Conservation (phyloP, 2,888 invertebrate genomes). For the Calephelis perditalis region DNA sequence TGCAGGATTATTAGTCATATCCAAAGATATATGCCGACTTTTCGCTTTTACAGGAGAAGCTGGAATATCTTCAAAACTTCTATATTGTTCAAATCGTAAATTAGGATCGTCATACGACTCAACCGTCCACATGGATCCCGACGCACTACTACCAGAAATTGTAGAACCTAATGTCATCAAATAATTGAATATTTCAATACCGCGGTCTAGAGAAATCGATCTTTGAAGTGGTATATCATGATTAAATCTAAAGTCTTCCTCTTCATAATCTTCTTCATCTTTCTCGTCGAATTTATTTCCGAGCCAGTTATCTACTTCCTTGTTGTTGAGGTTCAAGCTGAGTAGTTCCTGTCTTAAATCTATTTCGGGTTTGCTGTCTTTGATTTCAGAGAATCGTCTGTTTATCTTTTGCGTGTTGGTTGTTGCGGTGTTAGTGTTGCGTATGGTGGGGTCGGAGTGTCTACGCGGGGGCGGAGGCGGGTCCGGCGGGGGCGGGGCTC, state of each 20-base stretch:
- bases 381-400: constrained; percentile 45
- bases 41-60: constrained; percentile 56
- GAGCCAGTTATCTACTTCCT: constrained; percentile 58
- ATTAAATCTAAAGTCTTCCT: constrained; percentile 42
- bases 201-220: constrained; percentile 61
- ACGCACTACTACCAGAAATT: constrained; percentile 28
- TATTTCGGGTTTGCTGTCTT: constrained; percentile 40
- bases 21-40: constrained; percentile 64
- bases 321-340: constrained; percentile 47
- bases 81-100: constrained; percentile 41
- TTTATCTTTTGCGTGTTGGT: constrained; percentile 26
- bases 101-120: constrained; percentile 39
- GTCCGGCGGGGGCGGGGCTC: constrained; percentile 79
- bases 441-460: constrained; percentile 43
- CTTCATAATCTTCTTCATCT: constrained; percentile 34
- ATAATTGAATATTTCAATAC: constrained; percentile 56
- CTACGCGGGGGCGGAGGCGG: constrained; percentile 65
- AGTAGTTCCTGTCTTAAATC: constrained; percentile 62
- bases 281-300: constrained; percentile 50
- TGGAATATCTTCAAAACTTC: constrained; percentile 65
- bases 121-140: constrained; percentile 53
- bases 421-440: constrained; percentile 28
- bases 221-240: constrained; percentile 56
- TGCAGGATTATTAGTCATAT: constrained; percentile 41
- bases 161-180: constrained; percentile 52